phyloP scores from a whole-genome alignment of 2,113 vertebrate genomes.

The Cavia porcellus region DNA sequence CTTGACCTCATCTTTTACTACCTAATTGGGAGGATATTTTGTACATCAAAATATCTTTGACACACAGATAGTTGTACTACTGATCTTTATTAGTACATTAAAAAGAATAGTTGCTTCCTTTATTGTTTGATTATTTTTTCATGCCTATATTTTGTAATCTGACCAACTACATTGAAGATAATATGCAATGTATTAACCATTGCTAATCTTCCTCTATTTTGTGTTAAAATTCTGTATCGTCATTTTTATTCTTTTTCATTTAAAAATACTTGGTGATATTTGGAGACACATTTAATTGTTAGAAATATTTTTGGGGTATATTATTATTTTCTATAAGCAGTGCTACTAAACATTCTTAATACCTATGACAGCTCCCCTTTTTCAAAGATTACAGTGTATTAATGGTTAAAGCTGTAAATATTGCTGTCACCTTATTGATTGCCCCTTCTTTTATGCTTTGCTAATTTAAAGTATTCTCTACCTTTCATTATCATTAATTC shows the following conservation, averaged over 20 bases:
- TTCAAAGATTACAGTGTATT: not conserved
- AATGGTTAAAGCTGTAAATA: not conserved
- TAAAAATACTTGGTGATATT: not conserved
- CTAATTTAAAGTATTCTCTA: not conserved
- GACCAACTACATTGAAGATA: too few species aligned
- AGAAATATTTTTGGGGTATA: not conserved
- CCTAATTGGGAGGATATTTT: not conserved
- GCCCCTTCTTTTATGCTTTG: not conserved
- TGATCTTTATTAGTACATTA: too few species aligned
- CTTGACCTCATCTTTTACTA: fast-evolving
- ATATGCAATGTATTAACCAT: too few species aligned
- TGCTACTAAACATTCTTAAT: not conserved
- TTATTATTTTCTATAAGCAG: not conserved
- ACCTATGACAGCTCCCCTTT: not conserved
- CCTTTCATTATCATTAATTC: not conserved
- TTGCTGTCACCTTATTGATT: not conserved
- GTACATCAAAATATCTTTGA: fast-evolving
- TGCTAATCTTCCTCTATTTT: too few species aligned
- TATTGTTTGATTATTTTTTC: too few species aligned
- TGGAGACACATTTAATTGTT: not conserved
- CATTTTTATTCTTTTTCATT: too few species aligned
- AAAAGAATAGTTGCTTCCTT: too few species aligned
- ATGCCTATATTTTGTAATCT: too few species aligned
- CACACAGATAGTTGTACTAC: too few species aligned
- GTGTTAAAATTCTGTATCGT: too few species aligned